Evolutionary conservation across 2,797 vertebrate species (phyloP).

Genomic region (Phoxinus dragarum): DNA sequence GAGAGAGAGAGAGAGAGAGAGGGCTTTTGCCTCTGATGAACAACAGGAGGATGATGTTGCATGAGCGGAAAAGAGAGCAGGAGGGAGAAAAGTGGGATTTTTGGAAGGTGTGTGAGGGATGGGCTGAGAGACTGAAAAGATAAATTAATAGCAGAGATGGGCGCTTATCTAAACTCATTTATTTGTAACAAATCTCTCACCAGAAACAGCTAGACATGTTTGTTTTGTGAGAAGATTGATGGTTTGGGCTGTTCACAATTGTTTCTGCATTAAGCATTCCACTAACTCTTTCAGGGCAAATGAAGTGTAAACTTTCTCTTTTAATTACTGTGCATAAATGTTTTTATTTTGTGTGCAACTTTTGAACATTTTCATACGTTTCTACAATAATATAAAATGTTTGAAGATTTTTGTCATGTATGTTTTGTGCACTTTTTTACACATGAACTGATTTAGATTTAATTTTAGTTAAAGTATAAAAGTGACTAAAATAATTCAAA

Average conservation of each 20-base stretch:
- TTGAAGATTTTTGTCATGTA: not conserved
- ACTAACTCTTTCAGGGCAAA: conserved; percentile 2
- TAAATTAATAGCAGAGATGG: conserved; percentile 57
- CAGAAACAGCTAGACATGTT: conserved; percentile 34
- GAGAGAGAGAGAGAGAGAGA: not conserved
- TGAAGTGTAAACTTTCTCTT: conserved; percentile 28
- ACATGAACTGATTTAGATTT: not conserved
- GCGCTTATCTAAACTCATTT: conserved; percentile 35
- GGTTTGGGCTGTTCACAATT: conserved; percentile 15
- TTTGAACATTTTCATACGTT: not conserved
- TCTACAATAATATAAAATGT: not conserved
- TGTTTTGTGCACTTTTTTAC: not conserved
- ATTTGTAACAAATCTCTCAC: conserved; percentile 28
- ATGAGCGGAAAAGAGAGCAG: not conserved
- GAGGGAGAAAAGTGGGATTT: not conserved
- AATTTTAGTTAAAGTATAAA: not conserved
- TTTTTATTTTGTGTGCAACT: not conserved
- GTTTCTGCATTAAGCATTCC: conserved; percentile 16
- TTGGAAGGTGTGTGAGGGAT: conserved; percentile 27
- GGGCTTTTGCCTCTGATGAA: not conserved
- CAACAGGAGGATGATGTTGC: conserved; percentile 33
- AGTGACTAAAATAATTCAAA: not conserved
- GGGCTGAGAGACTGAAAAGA: conserved; percentile 57
- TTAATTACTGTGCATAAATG: conserved; percentile 1
- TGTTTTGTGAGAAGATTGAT: conserved; percentile 29